These are phyloP conservation scores for Numenius phaeopus DNA, from an alignment of 2,797 vertebrate genomes.

Conservation along the genomic window DNA sequence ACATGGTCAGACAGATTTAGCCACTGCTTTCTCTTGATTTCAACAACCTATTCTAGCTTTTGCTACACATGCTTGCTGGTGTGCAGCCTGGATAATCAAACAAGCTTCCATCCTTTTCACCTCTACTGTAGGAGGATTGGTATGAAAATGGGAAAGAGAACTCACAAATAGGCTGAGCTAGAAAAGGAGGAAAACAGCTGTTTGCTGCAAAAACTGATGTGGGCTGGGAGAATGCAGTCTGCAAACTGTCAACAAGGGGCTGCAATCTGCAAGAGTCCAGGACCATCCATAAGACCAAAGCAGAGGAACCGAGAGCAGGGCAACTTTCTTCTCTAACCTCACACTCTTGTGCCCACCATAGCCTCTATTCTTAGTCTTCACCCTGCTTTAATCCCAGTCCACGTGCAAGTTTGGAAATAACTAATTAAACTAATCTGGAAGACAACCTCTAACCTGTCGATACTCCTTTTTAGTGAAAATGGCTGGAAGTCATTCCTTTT, in stretches of 20 bases:
- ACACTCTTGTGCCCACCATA: background rate
- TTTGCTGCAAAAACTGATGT: background rate
- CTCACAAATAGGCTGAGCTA: background rate
- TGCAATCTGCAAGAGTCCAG: background rate
- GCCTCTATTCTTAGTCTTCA: background rate
- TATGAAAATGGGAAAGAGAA: background rate
- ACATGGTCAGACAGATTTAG: background rate
- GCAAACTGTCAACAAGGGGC: background rate
- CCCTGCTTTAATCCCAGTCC: background rate
- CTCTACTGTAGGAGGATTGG: background rate
- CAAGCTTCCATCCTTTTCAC: background rate
- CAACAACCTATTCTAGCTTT: background rate
- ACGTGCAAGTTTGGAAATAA: constrained; percentile 18
- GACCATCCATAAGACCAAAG: background rate
- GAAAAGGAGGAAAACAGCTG: background rate
- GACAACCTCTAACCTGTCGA: background rate
- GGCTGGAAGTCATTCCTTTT: constrained; percentile 28
- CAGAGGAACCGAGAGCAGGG: background rate
- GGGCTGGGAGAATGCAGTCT: background rate
- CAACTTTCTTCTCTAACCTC: background rate
- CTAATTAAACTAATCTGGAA: background rate
- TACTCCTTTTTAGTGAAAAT: constrained; percentile 16
- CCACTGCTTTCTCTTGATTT: background rate
- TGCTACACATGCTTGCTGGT: background rate
- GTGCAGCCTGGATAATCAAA: background rate